Base-by-base conservation (phyloP, 2,888 invertebrate genomes). In the Drosophila prostipennis region DNA sequence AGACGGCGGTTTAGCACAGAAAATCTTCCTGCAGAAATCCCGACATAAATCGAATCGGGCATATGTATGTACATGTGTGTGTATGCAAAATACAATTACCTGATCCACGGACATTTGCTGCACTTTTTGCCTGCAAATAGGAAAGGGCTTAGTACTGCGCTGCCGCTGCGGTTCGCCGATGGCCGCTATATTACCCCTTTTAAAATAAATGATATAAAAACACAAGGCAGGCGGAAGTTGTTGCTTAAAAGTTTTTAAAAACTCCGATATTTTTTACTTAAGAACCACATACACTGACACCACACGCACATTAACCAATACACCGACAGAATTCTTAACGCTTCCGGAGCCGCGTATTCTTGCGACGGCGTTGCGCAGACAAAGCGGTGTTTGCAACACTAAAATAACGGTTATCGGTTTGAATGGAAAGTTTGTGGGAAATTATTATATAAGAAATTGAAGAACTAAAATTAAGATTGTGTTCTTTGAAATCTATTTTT, bases 91-190 rank as follows among this genome's bases (percentile, higher is more conserved):
- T 80, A 74, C 69, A 72, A 87, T 93, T 96, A 96, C 96, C 96
- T 96, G 96, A 94, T 96, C 96, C 95, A 96, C 96, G 96, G 96
- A 96, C 96, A 96, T 96, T 95, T 95, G 95, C 95, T 85, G 87
- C 86, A 79, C 82, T 83, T 89, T 87, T 78, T 72, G 60, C 72
- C 81, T 90, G 79, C 63, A 80, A 81, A 76, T 53, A 49, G 45
- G 46, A 63, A 59, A 60, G 57, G 45, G 32, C 11, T 49, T 40
- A 67, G 40, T 68, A 40, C 29, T 11, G n/a, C 61, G 58, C 49
- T 42, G 45, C 61, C 29, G 42, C 26, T 36, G 23, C 23, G 6
- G 8, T 37, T 6, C 16, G 42, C 5, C 14, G 26, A 26, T 5
- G 40, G 52, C 73, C 74, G 74, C 58, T 65, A 13, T 75, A 57